Percentiles rank a stretch among this genome's conserved stretches.
Conservation (phyloP, 2,888 invertebrate species). For the Pseudococcus viburni region DNA sequence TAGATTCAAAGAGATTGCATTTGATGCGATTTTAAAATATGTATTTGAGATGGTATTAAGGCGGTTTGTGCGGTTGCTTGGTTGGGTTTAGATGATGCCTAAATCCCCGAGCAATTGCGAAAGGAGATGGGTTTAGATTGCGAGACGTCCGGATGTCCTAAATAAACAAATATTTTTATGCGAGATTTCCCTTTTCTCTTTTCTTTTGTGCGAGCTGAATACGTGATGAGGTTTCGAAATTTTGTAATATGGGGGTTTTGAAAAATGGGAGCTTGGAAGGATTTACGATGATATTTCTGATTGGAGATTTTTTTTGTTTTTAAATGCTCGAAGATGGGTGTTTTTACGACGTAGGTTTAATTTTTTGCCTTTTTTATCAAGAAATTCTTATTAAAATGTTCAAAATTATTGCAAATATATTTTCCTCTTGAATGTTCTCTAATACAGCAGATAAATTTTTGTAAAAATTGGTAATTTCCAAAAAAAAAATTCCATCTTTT, state of each 20-base stretch:
- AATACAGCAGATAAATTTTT: too few relatives aligned
- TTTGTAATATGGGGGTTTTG: not conserved
- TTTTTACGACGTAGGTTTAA: not conserved
- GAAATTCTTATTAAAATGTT: too few relatives aligned
- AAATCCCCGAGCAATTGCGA: not conserved
- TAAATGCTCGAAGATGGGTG: not conserved
- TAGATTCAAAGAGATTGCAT: not conserved
- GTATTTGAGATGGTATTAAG: not conserved
- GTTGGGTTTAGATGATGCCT: not conserved
- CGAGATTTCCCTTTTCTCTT: not conserved
- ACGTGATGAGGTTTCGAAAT: constrained; percentile 4
- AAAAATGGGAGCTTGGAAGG: not conserved
- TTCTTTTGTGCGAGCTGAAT: not conserved
- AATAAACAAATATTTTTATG: constrained; percentile 5
- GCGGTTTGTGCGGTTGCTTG: not conserved
- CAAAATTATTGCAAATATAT: too few relatives aligned
- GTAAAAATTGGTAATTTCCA: too few relatives aligned
- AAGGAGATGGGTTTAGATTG: not conserved
- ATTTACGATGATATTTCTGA: not conserved
- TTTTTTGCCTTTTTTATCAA: too few relatives aligned
- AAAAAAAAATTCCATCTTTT: too few relatives aligned
- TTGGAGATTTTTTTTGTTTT: not conserved
- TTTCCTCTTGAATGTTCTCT: too few relatives aligned
- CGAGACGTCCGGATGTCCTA: not conserved
- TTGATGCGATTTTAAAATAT: not conserved